Evolutionary conservation across 1,140 invertebrate species (phyloP), one percentile per base, ranked within the genome.

Genomic region (Cotesia chilonis): DNA sequence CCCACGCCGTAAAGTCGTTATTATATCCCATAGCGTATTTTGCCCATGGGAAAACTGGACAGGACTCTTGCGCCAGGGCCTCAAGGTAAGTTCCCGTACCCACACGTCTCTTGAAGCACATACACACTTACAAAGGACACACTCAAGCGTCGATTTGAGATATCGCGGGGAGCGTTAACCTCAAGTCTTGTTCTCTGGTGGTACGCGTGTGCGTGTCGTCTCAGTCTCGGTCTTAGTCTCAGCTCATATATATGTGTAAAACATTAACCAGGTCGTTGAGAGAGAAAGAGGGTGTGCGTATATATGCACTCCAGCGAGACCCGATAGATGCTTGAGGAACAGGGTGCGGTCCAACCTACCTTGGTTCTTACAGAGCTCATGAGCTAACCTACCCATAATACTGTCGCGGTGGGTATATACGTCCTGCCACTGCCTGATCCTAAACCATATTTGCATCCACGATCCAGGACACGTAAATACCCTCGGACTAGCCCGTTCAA

Each of bases 341-440:
- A 83, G 83, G 83, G 83, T 83, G 83, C 83, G 82, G 82, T 81
- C 76, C 81, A 82, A 80, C 82, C 82, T 78, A 84, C 83, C 83
- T 83, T 78, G 75, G 78, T 59, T 59, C 57, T 79, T 82, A 10
- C 5, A 47, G 41, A 47, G 41, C 41, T 47, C 41, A 47, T 47
- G 41, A 72, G 82, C 76, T 83, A 83, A 82, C 81, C 82, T 83
- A 83, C 82, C 81, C 81, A 82, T 84, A 83, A 83, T 84, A 82
- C 81, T 75, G 83, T 81, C 82, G 82, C 81, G 77, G 72, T 81
- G 72, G 78, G 72, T 78, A 79, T 83, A 78, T 77, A 75, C 41
- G 77, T 78, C 76, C 73, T 74, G 55, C 64, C 37, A 35, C 17
- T 78, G 12, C 80, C 74, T 77, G 74, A 77, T 79, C 79, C 73